Evolutionary conservation across 2,888 invertebrate species (phyloP).

Genomic region (Drosophila peninsularis): DNA sequence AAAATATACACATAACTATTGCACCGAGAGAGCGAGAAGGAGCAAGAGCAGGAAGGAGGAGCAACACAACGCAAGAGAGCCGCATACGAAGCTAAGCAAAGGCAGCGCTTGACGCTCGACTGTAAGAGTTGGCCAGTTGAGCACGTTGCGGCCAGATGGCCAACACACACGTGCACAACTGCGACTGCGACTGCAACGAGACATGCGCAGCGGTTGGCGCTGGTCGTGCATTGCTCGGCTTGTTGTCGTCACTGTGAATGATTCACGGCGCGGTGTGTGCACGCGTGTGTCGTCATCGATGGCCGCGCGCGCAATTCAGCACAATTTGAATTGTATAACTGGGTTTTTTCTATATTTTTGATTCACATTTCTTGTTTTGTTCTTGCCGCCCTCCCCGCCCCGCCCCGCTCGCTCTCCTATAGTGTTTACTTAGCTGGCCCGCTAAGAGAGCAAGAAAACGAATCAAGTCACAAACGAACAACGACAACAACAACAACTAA

Average conservation of each 20-base stretch:
- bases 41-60: background rate
- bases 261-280: constrained; percentile 31
- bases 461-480: background rate
- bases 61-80: too few species aligned
- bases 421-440: constrained; percentile 5
- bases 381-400: background rate
- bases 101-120: background rate
- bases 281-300: constrained; percentile 56
- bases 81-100: background rate
- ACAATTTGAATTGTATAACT: constrained; percentile 20
- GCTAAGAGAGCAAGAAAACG: background rate
- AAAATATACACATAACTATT: too few species aligned
- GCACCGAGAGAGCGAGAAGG: background rate
- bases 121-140: background rate
- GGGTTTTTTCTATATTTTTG: constrained; percentile 43
- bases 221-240: constrained; percentile 15
- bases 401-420: background rate
- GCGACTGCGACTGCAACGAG: background rate
- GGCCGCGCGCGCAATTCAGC: constrained; percentile 27
- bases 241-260: constrained; percentile 31
- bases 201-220: constrained; percentile 8
- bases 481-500: background rate
- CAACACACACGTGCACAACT: background rate
- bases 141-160: background rate
- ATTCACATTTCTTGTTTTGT: constrained; percentile 4